A percentile compares a stretch with the other conserved stretches of the same genome.
Conservation (phyloP, 2,888 invertebrate species). For the Pimpla rufipes region DNA sequence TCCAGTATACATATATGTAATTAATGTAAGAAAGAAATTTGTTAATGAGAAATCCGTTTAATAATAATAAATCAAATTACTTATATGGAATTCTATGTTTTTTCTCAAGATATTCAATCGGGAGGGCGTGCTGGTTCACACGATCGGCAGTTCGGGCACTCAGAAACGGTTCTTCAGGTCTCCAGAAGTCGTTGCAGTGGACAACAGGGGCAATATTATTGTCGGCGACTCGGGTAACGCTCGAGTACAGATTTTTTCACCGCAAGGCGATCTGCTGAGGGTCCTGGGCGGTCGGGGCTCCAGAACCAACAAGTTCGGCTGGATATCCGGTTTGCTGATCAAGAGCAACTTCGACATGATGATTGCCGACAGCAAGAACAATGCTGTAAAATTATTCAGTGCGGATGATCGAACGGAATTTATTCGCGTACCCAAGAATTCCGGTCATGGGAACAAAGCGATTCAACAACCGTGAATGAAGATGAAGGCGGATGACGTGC, state of each 20-base stretch:
- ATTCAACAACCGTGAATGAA: not conserved
- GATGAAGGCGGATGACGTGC: not conserved
- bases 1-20: too few relatives aligned
- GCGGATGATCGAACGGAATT: not conserved
- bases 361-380: conserved; percentile 88
- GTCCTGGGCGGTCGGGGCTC: conserved; percentile 88
- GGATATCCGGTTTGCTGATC: conserved; percentile 90
- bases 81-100: not conserved
- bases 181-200: conserved; percentile 91
- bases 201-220: conserved; percentile 90
- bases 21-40: too few relatives aligned
- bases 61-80: too few relatives aligned
- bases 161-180: conserved; percentile 87
- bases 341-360: conserved; percentile 88
- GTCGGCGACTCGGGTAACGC: conserved; percentile 93
- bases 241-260: conserved; percentile 91
- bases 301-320: conserved; percentile 87
- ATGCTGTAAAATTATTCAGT: conserved; percentile 85
- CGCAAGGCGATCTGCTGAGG: conserved; percentile 89
- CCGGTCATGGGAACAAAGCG: not conserved
- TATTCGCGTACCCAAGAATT: not conserved
- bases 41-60: too few relatives aligned
- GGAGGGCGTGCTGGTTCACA: conserved; percentile 70
- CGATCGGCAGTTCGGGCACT: conserved; percentile 73
- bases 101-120: conserved; percentile 73